These are phyloP conservation scores for Microtus montanus DNA, from an alignment of 2,113 vertebrate genomes.

Conservation along the genomic window DNA sequence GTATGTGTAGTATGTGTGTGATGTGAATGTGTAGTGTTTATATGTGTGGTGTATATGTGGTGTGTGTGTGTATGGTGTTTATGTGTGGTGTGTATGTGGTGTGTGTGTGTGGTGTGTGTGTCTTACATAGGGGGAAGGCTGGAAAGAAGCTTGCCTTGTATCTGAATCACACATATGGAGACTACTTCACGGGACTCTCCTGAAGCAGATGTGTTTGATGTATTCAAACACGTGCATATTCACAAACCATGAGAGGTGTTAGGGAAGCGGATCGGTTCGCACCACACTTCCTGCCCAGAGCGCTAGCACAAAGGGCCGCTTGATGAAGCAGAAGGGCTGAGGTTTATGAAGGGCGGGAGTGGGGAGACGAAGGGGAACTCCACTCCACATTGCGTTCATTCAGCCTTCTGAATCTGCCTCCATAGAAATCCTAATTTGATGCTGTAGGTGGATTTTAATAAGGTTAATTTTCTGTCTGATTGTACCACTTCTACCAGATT, in stretches of 20 bases:
- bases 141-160: not conserved
- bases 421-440: conserved; percentile 52
- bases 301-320: conserved; percentile 71
- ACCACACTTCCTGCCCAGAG: conserved; percentile 64
- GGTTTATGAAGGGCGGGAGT: conserved; percentile 64
- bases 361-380: conserved; percentile 74
- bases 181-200: conserved; percentile 57
- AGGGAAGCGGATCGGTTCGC: conserved; percentile 51
- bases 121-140: not conserved
- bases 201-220: conserved; percentile 75
- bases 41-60: not conserved
- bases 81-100: not conserved
- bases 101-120: not conserved
- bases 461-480: conserved; percentile 68
- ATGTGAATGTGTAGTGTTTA: not conserved
- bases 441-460: conserved; percentile 68
- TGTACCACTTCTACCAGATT: conserved; percentile 42
- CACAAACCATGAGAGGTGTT: conserved; percentile 68
- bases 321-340: conserved; percentile 70
- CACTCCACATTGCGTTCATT: conserved; percentile 57
- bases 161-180: conserved; percentile 67
- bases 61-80: too few species aligned
- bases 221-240: conserved; percentile 74
- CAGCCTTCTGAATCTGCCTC: conserved; percentile 56
- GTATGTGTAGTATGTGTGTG: not conserved